Evolutionary conservation across 2,888 invertebrate genomes (phyloP), one percentile per base, ranked within the genome.

Genomic region (Formica aserva): DNA sequence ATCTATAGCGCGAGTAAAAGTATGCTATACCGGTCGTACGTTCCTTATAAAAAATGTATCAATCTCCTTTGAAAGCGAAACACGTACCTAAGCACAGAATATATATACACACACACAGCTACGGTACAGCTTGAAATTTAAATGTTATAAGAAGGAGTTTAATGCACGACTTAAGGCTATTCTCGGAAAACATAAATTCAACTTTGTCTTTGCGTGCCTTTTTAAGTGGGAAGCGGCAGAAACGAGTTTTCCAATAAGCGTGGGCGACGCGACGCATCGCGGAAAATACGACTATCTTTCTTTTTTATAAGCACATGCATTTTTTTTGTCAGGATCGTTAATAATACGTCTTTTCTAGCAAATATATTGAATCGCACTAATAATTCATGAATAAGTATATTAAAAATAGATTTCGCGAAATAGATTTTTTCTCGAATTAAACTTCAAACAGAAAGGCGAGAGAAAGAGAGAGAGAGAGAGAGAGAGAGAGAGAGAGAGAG

Each of bases 1-100:
- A 22, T 62, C 60, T 62, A 72, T 72, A 71, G 71, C 18, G 6
- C 22, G 18, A 60, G n/a, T 38, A 41, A 38, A 55, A 41, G 29
- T 32, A 1, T 11, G 18, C 66, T 66, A 48, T 48, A 38, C 66
- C 41, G 55, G 55, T 22, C 45, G 55, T 80, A 80, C 22, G 45
- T 35, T 45, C 26, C 60, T 11, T 52, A 80, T 80, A 72, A 80
- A 80, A 80, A 60, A 80, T 80, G 71, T 72, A 80, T 80, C 60
- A 80, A 80, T 72, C 35, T n/a, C 52, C 15, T 71, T 78, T 71
- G 45, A 71, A 78, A 32, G 72, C 60, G 35, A 71, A 69, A 52
- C 57, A 78, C 71, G 60, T 71, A n/a, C 48, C 35, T 60, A 15
- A 48, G 57, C 45, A 45, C 45, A 38, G 41, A 41, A 41, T 13